Evolutionary conservation across 2,888 invertebrate species (phyloP), one percentile per base, ranked within the genome.

Genomic region (Himalopsyche japonica): DNA sequence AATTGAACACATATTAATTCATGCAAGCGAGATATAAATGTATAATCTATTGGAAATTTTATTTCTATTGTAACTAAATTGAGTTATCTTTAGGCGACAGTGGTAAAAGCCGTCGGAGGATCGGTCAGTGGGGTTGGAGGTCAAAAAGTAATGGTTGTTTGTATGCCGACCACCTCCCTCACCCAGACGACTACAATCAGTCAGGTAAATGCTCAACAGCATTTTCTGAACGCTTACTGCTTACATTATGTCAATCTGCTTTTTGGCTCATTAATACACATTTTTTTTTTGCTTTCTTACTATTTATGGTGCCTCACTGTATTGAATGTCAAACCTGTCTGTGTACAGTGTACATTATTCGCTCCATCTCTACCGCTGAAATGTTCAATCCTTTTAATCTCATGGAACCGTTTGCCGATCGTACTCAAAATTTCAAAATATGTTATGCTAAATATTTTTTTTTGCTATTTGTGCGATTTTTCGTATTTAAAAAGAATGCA

Each of bases 121-220:
- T 78, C 79, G 30, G 27, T 32, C 81, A 15, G 32, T 24, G n/a
- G 84, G 78, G 43, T 57, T 57, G 12, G 57, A 20, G 90, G 90
- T 47, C 90, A 92, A 32, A 93, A 93, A 88, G 88, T 93, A 84
- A 92, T 93, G 15, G 91, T 93, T 20, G 92, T 93, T 79, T 91
- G 91, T 86, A 90, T 92, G 90, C 88, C 91, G 0, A 88, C 88
- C 81, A 89, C 88, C 80, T 88, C 89, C 82, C 80, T 76, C 20
- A 76, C 84, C 12, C 84, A 81, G 37, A 79, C 84, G 24, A 76
- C 79, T 7, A 76, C 86, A 3, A 83, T 86, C 43, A 86, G 86
- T 83, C 86, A 86, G 86, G 86, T 86, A 86, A 77, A 80, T 80
- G 76, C 57, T 76, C 20, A 32, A 57, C 8, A 24, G 57, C 57